phyloP scores from a whole-genome alignment of 2,888 invertebrate species.

The Saturnia pavonia region DNA sequence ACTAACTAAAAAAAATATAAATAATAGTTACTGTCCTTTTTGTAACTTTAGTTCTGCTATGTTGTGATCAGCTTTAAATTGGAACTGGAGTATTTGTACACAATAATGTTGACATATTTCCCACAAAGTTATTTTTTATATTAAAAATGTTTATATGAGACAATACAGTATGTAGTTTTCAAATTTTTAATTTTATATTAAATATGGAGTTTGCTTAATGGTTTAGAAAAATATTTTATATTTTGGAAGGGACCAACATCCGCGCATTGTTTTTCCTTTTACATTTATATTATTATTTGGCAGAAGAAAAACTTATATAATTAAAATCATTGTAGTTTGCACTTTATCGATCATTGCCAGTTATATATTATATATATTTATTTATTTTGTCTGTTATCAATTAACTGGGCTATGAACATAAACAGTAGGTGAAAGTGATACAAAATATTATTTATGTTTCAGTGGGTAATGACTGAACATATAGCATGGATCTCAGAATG shows the following conservation, averaged over 20 bases:
- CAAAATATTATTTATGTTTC: constrained; percentile 68
- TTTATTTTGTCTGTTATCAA: constrained; percentile 52
- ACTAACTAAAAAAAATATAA: constrained; percentile 66
- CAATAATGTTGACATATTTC: constrained; percentile 63
- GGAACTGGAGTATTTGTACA: constrained; percentile 76
- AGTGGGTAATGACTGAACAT: constrained; percentile 76
- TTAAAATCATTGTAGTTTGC: constrained; percentile 48
- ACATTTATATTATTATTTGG: constrained; percentile 43
- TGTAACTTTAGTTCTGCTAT: constrained; percentile 78
- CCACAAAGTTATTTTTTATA: constrained; percentile 79
- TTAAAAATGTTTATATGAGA: constrained; percentile 71
- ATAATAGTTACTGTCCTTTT: constrained; percentile 72
- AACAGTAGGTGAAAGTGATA: constrained; percentile 61
- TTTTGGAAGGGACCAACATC: constrained; percentile 79
- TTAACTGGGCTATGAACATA: constrained; percentile 74
- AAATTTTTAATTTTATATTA: constrained; percentile 52
- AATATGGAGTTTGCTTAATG: constrained; percentile 53
- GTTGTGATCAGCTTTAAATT: constrained; percentile 79
- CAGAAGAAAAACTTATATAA: constrained; percentile 37
- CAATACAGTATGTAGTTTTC: constrained; percentile 76
- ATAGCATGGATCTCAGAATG: constrained; percentile 81
- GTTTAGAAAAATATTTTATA: constrained; percentile 67
- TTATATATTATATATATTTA: constrained; percentile 46
- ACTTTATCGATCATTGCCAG: constrained; percentile 62
- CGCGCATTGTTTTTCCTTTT: constrained; percentile 44